phyloP scores from a whole-genome alignment of 2,888 invertebrate genomes.

The Encarsia formosa region DNA sequence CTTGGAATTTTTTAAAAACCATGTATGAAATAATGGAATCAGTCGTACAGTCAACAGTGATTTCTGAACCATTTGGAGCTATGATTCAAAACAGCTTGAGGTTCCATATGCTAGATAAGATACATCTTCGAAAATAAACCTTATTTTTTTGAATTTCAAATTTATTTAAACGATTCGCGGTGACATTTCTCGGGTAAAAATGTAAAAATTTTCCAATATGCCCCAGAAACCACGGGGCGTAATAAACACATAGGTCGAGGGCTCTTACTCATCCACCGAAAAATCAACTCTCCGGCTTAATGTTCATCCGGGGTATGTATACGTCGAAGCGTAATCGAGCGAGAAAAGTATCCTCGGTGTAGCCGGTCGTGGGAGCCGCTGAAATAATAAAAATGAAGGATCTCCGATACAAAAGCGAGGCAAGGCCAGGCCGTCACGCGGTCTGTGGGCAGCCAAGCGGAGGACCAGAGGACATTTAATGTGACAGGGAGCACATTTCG shows the following conservation, averaged over 20 bases:
- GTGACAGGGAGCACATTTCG: conserved; percentile 36
- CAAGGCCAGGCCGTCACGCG: conserved; percentile 17
- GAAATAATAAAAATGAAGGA: conserved; percentile 1
- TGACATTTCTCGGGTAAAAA: background rate
- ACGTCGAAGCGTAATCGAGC: conserved; percentile 28
- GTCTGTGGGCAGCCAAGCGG: conserved; percentile 37
- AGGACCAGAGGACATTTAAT: conserved; percentile 7
- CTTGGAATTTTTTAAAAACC: too few species aligned
- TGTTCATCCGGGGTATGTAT: background rate
- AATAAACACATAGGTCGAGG: background rate
- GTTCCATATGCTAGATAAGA: too few species aligned
- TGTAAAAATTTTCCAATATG: background rate
- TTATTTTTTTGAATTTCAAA: too few species aligned
- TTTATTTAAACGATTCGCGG: background rate
- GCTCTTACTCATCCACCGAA: background rate
- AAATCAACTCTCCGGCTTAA: background rate
- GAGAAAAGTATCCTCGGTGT: conserved; percentile 25
- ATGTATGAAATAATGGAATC: too few species aligned
- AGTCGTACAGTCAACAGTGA: too few species aligned
- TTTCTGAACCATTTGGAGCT: too few species aligned
- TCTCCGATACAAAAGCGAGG: background rate
- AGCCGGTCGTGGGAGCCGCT: background rate
- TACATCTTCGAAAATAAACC: too few species aligned
- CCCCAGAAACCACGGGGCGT: background rate
- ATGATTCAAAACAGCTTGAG: too few species aligned